Evolutionary conservation across 2,888 invertebrate genomes (phyloP), one percentile per base, ranked within the genome.

Genomic region (Aspidiotus destructor): DNA sequence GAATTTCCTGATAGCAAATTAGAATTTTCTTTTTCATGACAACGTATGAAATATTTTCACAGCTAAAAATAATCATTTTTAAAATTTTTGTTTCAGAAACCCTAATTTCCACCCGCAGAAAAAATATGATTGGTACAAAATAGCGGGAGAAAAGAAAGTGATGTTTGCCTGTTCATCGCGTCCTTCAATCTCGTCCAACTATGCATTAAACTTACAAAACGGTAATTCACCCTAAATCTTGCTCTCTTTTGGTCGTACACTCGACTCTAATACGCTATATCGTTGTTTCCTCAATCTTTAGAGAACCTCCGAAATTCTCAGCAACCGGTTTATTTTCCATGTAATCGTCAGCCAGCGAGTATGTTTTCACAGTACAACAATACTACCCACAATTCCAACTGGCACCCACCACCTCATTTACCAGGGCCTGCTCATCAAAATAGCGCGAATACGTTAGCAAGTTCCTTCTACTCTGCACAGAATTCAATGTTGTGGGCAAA

Each of bases 241-340:
- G 54, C 53, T 28, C 5, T 28, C 5, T 5, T 28, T 28, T 28
- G 2, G 28, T 28, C 28, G 28, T 28, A 28, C 28, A 28, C 28
- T 3, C 28, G 28, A 28, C 28, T 28, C 28, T 28, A 28, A 28
- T 28, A 5, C 28, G 1, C 11, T 15, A 16, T 57, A 16, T 52
- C 41, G 28, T n/a, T 63, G 28, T 62, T 28, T 41, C n/a, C 15
- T 16, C 17, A 41, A 15, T 63, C 53, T 63, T 40, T 53, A 63
- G 63, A 63, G 48, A 63, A 53, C 40, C 53, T 63, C 16, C 48
- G 63, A 41, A 63, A 63, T 63, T 53, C 52, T 53, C 78, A 79
- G 71, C 79, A 80, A 68, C 86, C 86, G 7, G 86, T 86, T 58
- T 86, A 86, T 77, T 86, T 86, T 70, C 85, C 86, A 53, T 83